Percentiles rank a stretch among this genome's conserved stretches.
Conservation (phyloP, 2,113 vertebrate species). For the Oncorhynchus gorbuscha region DNA sequence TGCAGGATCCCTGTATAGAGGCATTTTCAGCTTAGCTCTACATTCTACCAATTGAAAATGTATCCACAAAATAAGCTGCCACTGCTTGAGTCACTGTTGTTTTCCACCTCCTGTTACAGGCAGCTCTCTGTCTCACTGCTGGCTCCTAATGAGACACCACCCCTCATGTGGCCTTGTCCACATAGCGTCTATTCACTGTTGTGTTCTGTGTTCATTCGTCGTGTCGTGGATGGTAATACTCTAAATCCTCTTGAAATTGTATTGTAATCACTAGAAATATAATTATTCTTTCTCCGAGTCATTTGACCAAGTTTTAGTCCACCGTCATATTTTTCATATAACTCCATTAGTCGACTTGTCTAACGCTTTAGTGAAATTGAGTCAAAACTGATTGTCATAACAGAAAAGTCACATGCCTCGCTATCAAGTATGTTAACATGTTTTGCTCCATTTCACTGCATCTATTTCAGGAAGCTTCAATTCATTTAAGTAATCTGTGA, state of each 20-base stretch:
- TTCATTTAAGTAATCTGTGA: constrained; percentile 2
- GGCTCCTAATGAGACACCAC: background rate
- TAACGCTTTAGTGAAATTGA: too few species aligned
- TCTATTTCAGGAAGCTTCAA: background rate
- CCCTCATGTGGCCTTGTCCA: background rate
- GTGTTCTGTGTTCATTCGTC: background rate
- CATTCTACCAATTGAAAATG: constrained; percentile 68
- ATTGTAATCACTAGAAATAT: too few species aligned
- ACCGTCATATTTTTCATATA: too few species aligned
- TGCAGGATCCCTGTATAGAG: constrained; percentile 38
- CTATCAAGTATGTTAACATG: too few species aligned
- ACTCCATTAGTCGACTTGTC: too few species aligned
- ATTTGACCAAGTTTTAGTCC: too few species aligned
- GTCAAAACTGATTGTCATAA: too few species aligned
- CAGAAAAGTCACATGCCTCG: too few species aligned
- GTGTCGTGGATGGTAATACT: background rate
- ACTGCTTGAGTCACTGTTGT: constrained; percentile 43
- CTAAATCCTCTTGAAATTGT: background rate
- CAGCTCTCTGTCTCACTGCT: constrained; percentile 27
- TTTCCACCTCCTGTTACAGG: constrained; percentile 55
- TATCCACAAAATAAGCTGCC: constrained; percentile 55
- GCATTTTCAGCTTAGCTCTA: constrained; percentile 61
- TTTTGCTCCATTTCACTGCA: too few species aligned
- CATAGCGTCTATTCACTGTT: background rate
- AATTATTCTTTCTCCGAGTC: too few species aligned